Evolutionary conservation across 2,888 invertebrate genomes (phyloP).

Genomic region (Lathronympha strigana): DNA sequence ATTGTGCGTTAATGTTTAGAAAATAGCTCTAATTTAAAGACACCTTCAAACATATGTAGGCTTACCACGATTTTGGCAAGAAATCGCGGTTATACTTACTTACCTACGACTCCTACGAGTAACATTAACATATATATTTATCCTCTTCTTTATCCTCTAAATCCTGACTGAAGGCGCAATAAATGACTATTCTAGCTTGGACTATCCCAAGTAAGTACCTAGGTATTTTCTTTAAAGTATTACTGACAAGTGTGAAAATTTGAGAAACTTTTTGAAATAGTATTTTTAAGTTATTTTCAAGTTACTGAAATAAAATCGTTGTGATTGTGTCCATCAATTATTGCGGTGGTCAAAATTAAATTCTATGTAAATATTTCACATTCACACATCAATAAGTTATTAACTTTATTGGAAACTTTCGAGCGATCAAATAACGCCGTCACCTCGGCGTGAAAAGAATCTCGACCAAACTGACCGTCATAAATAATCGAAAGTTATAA

Average conservation of each 20-base stretch:
- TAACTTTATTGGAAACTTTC: neutral
- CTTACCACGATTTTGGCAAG: too few relatives aligned
- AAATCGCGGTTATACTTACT: neutral
- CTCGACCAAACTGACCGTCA: slow-evolving; percentile 23
- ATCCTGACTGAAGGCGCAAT: neutral
- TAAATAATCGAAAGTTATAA: slow-evolving; percentile 38
- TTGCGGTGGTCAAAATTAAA: neutral
- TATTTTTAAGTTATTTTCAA: too few relatives aligned
- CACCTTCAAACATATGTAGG: neutral
- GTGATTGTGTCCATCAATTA: too few relatives aligned
- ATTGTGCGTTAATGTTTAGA: too few relatives aligned
- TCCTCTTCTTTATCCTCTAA: slow-evolving; percentile 10
- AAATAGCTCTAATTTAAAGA: neutral
- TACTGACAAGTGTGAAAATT: too few relatives aligned
- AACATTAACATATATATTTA: slow-evolving; percentile 16
- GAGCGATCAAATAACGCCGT: neutral
- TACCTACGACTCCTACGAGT: neutral
- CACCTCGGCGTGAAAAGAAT: slow-evolving; percentile 17
- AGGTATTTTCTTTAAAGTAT: neutral
- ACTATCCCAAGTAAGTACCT: neutral
- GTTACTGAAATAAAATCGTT: too few relatives aligned
- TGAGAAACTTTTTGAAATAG: too few relatives aligned
- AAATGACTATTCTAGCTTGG: slow-evolving; percentile 9
- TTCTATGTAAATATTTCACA: neutral
- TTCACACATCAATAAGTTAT: neutral